phyloP scores from a whole-genome alignment of 1,140 invertebrate species.

The Prorops nasuta region DNA sequence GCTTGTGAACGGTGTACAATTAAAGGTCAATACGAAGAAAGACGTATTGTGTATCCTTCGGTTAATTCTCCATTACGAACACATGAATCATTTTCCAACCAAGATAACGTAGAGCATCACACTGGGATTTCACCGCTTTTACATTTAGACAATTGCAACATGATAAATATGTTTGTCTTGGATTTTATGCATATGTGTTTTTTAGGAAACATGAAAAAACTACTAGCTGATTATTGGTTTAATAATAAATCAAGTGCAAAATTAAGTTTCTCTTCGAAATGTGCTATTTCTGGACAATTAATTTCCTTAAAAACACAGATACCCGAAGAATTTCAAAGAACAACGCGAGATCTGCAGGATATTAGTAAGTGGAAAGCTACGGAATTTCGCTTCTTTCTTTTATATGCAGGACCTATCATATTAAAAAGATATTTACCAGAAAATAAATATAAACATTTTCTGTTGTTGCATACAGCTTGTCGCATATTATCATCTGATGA shows the following conservation, averaged over 20 bases:
- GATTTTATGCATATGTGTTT: neutral
- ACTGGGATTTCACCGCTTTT: neutral
- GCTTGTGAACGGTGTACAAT: neutral
- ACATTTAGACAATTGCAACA: neutral
- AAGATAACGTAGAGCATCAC: neutral
- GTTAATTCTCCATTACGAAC: neutral
- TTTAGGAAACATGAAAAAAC: neutral
- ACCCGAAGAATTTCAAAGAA: conserved; percentile 10
- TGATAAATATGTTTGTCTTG: neutral
- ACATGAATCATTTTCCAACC: neutral
- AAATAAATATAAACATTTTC: conserved; percentile 9
- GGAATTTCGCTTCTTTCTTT: conserved; percentile 14
- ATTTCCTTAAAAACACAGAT: conserved; percentile 7
- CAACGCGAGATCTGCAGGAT: neutral
- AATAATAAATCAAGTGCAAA: neutral
- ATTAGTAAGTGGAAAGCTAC: conserved; percentile 12
- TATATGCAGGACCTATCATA: conserved; percentile 13
- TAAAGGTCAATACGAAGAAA: neutral
- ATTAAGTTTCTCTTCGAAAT: too few relatives aligned
- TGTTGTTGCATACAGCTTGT: conserved; percentile 9
- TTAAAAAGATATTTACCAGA: conserved; percentile 3
- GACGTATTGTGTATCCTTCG: neutral
- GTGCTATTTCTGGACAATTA: conserved; percentile 3
- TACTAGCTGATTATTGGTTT: neutral
- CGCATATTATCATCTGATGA: conserved; percentile 6